A percentile compares a stretch with the other conserved stretches of the same genome.
phyloP scores from a whole-genome alignment of 2,797 vertebrate species.

The Pseudocheirus occidentalis region DNA sequence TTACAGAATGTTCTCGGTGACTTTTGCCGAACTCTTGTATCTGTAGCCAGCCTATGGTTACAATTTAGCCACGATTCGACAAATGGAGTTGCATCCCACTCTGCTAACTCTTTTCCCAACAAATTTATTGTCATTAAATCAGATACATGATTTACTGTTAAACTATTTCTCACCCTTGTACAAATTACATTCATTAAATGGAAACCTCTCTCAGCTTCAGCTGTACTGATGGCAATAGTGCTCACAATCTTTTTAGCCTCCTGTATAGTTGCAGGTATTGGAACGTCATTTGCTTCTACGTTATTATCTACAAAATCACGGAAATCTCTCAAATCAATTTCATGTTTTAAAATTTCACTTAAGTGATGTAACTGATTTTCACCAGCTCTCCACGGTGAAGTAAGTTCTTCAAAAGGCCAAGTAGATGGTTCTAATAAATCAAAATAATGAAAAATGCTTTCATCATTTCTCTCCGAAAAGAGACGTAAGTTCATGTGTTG shows the following conservation, averaged over 20 bases:
- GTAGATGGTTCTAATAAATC: constrained; percentile 56
- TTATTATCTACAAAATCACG: constrained; percentile 43
- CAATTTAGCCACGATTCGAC: constrained; percentile 51
- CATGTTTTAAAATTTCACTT: constrained; percentile 54
- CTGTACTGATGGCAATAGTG: constrained; percentile 27
- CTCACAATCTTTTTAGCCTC: constrained; percentile 43
- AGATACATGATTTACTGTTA: constrained; percentile 42
- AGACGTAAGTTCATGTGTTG: constrained; percentile 50
- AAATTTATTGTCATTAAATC: constrained; percentile 55
- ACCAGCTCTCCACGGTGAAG: constrained; percentile 45
- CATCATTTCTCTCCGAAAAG: constrained; percentile 30
- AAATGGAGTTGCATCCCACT: constrained; percentile 55
- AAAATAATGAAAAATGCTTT: constrained; percentile 60
- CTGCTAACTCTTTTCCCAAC: constrained; percentile 49
- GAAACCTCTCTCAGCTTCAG: constrained; percentile 47
- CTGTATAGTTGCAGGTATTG: constrained; percentile 37
- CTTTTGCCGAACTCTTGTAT: constrained; percentile 39
- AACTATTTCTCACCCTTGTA: constrained; percentile 52
- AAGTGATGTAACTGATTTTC: constrained; percentile 53
- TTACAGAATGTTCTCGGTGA: background rate
- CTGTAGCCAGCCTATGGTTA: constrained; percentile 23
- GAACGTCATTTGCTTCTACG: constrained; percentile 41
- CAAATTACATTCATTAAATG: constrained; percentile 50
- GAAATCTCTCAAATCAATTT: constrained; percentile 55
- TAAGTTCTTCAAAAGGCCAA: constrained; percentile 61